phyloP scores from a whole-genome alignment of 2,888 invertebrate genomes.

The Julus scandinavius region DNA sequence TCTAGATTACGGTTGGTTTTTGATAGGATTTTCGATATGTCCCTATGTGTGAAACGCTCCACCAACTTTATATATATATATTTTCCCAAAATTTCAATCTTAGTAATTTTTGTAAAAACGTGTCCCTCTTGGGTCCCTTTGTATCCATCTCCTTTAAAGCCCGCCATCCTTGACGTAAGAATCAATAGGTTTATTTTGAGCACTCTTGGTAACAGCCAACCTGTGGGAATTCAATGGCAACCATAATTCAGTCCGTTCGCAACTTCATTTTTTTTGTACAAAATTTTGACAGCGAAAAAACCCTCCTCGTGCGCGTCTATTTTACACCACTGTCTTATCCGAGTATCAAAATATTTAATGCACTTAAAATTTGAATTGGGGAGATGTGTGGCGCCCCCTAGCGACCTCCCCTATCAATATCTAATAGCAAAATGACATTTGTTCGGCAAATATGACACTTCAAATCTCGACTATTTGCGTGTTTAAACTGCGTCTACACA shows the following conservation, averaged over 20 bases:
- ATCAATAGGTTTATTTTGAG: constrained; percentile 50
- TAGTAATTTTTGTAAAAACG: no score
- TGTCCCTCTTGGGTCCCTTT: not conserved
- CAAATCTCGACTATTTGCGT: not conserved
- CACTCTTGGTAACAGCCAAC: constrained; percentile 49
- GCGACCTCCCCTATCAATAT: not conserved
- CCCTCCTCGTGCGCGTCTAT: not conserved
- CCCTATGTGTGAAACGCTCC: no score
- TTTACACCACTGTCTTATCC: not conserved
- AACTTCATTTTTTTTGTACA: not conserved
- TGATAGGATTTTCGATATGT: no score
- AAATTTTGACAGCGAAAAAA: constrained; percentile 15
- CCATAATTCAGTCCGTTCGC: constrained; percentile 39
- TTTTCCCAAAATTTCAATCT: no score
- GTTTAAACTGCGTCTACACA: not conserved
- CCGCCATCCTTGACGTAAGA: not conserved
- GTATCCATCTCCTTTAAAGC: not conserved
- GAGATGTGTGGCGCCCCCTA: not conserved
- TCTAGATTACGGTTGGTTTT: no score
- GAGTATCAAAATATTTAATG: not conserved
- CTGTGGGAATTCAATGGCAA: constrained; percentile 48
- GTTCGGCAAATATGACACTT: not conserved
- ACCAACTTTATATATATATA: no score
- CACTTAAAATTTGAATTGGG: not conserved
- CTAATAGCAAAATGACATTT: not conserved